Conservation (phyloP, 2,797 vertebrate genomes). For the Antrozous pallidus region DNA sequence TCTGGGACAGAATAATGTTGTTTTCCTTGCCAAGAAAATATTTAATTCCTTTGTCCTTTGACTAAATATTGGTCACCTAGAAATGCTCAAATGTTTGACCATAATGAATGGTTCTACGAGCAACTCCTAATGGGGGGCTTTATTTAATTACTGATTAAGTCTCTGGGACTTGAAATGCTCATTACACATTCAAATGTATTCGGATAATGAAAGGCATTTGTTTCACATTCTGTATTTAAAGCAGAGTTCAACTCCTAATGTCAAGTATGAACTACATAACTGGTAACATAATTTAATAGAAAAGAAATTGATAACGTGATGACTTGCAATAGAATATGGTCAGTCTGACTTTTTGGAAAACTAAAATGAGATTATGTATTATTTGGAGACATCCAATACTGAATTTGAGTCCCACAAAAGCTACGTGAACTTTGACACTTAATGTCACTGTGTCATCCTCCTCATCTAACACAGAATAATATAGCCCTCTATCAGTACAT, state of each 20-base stretch:
- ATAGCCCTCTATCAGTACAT: background rate
- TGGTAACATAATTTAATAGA: slow-evolving; percentile 1
- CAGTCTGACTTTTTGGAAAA: background rate
- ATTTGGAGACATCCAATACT: background rate
- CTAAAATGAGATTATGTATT: background rate
- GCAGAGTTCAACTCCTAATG: slow-evolving; percentile 42
- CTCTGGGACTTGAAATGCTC: background rate
- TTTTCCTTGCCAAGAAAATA: background rate
- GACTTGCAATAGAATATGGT: background rate
- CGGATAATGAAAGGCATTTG: slow-evolving; percentile 49
- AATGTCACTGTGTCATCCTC: background rate
- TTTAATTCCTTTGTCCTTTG: background rate
- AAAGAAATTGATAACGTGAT: background rate
- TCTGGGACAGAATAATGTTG: background rate
- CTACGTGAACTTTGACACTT: background rate
- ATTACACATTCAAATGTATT: slow-evolving; percentile 49
- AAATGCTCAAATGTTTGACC: background rate
- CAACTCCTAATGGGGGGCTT: background rate
- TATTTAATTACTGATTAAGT: slow-evolving; percentile 41
- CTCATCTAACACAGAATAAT: background rate
- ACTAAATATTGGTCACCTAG: background rate
- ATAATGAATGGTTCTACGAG: background rate
- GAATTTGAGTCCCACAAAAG: background rate
- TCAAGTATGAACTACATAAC: slow-evolving; percentile 42
- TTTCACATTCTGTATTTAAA: slow-evolving; percentile 49